Evolutionary conservation across 2,113 vertebrate species (phyloP), one percentile per base, ranked within the genome.

Genomic region (Stigmatopora argus): DNA sequence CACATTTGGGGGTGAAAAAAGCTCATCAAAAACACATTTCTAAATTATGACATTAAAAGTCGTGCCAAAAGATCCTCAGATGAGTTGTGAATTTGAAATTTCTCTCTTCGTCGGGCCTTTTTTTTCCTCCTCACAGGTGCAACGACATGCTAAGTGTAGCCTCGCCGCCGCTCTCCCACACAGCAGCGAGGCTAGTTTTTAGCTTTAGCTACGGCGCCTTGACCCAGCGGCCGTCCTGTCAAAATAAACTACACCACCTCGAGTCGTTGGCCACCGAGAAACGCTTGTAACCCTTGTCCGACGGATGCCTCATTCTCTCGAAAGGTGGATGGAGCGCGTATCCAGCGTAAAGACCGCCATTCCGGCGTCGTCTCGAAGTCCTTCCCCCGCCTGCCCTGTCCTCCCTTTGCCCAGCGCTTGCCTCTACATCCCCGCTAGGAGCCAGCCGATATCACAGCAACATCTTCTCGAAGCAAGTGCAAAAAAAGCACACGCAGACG

Each of bases 111-210:
- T 57, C 61, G 62, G 88, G 86, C 85, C 87, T 86, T 60, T 80
- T 78, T 85, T 52, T 34, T 26, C 10, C 18, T 11, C 51, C 21
- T 56, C 52, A 77, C 81, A 89, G 84, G 85, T 88, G 79, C 71
- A 80, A 73, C 83, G 78, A 83, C 88, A 88, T 88, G 87, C 82
- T 83, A 83, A 45, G 81, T 78, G 71, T 78, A 86, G 81, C 85
- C 81, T 67, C 80, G 79, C 83, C 73, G 75, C 78, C 78, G 72
- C 80, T 78, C 75, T 77, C 79, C 76, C 77, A 72, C 79, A 74
- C 77, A 84, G 78, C 75, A 83, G 77, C 82, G 77, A 77, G 77
- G 84, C 81, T 86, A 88, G 87, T 85, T 78, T 79, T 77, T 86
- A 88, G 87, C 86, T 78, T 79, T 86, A 86, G 83, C 83, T 66